These are phyloP conservation scores for Drosophila kuntzei DNA, from an alignment of 2,888 invertebrate genomes.

Conservation along the genomic window DNA sequence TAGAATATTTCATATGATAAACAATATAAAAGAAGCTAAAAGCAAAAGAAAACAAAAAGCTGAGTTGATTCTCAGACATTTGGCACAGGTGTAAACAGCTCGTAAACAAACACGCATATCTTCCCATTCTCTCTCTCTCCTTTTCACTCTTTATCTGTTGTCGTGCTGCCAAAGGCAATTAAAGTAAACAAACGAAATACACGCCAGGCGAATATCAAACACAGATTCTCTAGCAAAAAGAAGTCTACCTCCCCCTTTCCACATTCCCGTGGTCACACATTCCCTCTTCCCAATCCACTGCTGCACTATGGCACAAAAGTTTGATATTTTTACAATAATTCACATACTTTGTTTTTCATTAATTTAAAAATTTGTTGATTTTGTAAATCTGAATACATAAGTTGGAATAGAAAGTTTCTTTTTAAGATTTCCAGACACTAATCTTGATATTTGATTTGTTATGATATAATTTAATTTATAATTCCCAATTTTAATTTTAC, in stretches of 20 bases:
- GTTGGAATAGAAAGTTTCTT: no score
- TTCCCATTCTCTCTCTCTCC: not conserved
- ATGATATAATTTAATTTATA: no score
- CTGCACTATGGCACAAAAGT: no score
- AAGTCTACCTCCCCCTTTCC: conserved; percentile 1
- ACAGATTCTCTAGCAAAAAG: conserved; percentile 25
- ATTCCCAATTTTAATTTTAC: no score
- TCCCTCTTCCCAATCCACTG: not conserved
- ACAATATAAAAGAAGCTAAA: conserved; percentile 6
- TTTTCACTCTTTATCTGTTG: not conserved
- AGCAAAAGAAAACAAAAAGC: conserved; percentile 9
- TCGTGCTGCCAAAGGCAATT: conserved; percentile 60
- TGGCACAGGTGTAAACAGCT: conserved; percentile 69
- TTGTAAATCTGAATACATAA: no score
- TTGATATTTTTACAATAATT: no score
- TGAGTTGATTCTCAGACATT: conserved; percentile 40
- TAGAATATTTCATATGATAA: conserved; percentile 29
- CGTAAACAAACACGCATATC: conserved; percentile 57
- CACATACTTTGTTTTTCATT: no score
- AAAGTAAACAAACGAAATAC: conserved; percentile 63
- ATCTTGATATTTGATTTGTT: no score
- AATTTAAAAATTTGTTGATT: no score
- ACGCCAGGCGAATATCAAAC: conserved; percentile 58
- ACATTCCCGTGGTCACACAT: conserved; percentile 24
- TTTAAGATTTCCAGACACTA: no score